A percentile compares a stretch with the other conserved stretches of the same genome.
phyloP scores from a whole-genome alignment of 2,797 vertebrate species.

The Mionectes olivaceus region DNA sequence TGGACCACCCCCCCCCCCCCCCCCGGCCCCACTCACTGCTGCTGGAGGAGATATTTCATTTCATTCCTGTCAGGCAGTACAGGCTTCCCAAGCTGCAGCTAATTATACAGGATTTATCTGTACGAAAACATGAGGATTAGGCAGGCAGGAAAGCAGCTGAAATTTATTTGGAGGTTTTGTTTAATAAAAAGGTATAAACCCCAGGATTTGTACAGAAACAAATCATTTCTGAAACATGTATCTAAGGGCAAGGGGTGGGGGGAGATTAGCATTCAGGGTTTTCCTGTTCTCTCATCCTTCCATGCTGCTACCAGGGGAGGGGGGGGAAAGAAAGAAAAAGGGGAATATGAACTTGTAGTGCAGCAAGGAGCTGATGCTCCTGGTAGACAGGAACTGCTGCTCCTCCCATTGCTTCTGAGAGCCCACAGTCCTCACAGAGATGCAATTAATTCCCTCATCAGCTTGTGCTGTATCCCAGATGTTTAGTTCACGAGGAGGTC shows the following conservation, averaged over 20 bases:
- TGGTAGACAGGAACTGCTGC: neutral
- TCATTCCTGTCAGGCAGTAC: slow-evolving; percentile 49
- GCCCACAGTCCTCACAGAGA: neutral
- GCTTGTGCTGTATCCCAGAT: neutral
- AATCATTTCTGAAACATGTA: slow-evolving; percentile 63
- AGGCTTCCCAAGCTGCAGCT: slow-evolving; percentile 67
- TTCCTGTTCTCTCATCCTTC: slow-evolving; percentile 25
- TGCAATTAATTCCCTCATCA: neutral
- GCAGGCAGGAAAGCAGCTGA: slow-evolving; percentile 57
- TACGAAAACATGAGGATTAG: slow-evolving; percentile 75
- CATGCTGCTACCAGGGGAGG: neutral
- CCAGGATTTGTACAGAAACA: slow-evolving; percentile 49
- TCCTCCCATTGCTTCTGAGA: neutral
- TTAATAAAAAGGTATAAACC: slow-evolving; percentile 72
- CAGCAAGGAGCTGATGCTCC: neutral
- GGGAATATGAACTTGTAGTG: neutral
- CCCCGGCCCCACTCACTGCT: rapidly evolving
- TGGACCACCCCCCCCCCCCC: neutral
- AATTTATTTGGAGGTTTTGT: slow-evolving; percentile 71
- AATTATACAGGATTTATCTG: slow-evolving; percentile 81
- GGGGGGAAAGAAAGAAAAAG: neutral
- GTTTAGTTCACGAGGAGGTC: neutral
- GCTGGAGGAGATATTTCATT: slow-evolving; percentile 36
- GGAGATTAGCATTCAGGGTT: neutral
- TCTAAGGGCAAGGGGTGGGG: neutral